Conservation (phyloP, 92 coral and sea anemone genomes). For the Hydrozoanthus gracilis region DNA sequence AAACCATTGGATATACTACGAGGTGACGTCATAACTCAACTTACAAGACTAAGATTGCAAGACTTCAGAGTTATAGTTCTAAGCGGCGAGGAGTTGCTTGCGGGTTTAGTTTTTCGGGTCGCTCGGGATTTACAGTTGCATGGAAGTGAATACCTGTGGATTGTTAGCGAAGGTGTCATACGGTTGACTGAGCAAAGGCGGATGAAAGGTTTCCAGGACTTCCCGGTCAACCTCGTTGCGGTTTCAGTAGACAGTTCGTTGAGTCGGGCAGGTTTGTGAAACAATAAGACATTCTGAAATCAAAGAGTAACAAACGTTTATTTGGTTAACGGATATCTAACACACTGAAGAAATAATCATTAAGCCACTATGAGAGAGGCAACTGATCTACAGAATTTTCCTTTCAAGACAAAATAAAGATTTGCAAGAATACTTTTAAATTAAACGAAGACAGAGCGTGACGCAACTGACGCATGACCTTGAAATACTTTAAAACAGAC, state of each 20-base stretch:
- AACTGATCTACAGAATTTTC: too few species aligned
- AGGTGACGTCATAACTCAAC: slow-evolving; percentile 42
- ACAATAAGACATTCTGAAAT: neutral
- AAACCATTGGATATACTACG: neutral
- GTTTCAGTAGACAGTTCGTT: slow-evolving; percentile 44
- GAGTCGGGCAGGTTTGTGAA: slow-evolving; percentile 49
- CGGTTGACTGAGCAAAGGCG: neutral
- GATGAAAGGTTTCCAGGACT: neutral
- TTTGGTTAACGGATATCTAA: neutral
- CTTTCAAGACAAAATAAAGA: too few species aligned
- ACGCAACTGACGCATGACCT: too few species aligned
- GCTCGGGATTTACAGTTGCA: slow-evolving; percentile 57
- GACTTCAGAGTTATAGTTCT: slow-evolving; percentile 56
- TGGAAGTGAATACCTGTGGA: slow-evolving; percentile 56
- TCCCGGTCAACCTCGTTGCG: slow-evolving; percentile 54
- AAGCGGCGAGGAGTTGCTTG: slow-evolving; percentile 41
- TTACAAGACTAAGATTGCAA: slow-evolving; percentile 45
- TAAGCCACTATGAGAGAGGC: too few species aligned
- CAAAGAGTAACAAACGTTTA: neutral
- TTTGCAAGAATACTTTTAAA: neutral
- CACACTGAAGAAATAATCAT: neutral
- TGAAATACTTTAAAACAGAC: too few species aligned
- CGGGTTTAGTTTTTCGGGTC: slow-evolving; percentile 43
- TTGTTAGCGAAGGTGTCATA: slow-evolving; percentile 55
- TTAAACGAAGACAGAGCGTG: neutral